Conservation (phyloP, 2,888 invertebrate genomes). For the Apamea monoglypha region DNA sequence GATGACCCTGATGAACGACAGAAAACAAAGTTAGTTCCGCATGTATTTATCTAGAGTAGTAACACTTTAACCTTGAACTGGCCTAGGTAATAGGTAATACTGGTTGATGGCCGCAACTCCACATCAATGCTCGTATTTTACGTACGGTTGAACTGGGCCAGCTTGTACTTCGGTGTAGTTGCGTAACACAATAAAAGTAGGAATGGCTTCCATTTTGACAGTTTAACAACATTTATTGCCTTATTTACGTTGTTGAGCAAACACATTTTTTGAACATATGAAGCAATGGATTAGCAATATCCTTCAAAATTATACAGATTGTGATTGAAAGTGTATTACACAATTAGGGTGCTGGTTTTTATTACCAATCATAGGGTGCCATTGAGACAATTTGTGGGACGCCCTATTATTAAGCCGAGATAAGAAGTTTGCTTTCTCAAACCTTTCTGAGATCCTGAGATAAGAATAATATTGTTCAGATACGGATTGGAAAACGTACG, state of each 20-base stretch:
- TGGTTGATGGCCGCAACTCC: too few relatives aligned
- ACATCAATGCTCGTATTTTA: too few relatives aligned
- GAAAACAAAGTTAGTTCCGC: conserved; percentile 71
- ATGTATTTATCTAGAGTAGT: not conserved
- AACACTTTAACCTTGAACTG: not conserved
- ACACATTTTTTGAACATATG: too few relatives aligned
- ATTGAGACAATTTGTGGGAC: not conserved
- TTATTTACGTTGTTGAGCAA: too few relatives aligned
- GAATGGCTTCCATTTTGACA: too few relatives aligned
- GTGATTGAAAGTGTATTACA: too few relatives aligned
- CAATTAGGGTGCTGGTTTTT: too few relatives aligned
- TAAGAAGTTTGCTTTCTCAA: not conserved
- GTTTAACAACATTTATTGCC: too few relatives aligned
- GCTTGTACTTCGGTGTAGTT: not conserved
- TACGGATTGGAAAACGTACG: not conserved
- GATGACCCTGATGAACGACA: conserved; percentile 72
- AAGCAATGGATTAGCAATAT: too few relatives aligned
- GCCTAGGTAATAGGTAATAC: not conserved
- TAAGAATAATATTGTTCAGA: not conserved
- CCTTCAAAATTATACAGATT: too few relatives aligned
- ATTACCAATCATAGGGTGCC: not conserved
- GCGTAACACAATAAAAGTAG: too few relatives aligned
- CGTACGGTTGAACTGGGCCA: not conserved
- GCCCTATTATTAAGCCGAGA: not conserved
- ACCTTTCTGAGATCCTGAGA: not conserved